Evolutionary conservation across 2,888 invertebrate species (phyloP), one percentile per base, ranked within the genome.

Genomic region (Oxytorus armatus): DNA sequence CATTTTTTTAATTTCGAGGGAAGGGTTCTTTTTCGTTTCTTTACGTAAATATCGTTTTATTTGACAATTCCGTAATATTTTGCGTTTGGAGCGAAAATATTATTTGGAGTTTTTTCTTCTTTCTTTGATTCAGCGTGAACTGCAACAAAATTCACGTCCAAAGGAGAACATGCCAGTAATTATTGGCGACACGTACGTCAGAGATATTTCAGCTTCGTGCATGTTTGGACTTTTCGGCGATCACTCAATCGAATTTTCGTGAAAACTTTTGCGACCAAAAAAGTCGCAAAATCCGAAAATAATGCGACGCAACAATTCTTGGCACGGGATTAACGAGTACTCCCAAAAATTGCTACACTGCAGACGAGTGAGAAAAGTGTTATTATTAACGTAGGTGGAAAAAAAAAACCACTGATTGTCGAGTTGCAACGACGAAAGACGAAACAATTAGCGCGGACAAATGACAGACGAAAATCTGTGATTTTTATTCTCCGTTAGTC

Each of bases 1-100:
- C 89, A 89, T 89, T 25, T 65, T 86, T 42, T 42, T 16, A 18
- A n/a, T 53, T 18, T n/a, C n/a, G n/a, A n/a, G n/a, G n/a, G n/a
- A n/a, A n/a, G n/a, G n/a, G n/a, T 25, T 66, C 11, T 42, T 39
- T 42, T 49, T 59, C 7, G 8, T 0, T 1, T 16, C 57, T 65
- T n/a, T 51, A n/a, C 16, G 3, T 21, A 4, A 16, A 51, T 23
- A 16, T n/a, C 16, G 5, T 0, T 53, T 21, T 21, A 18, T 63
- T 51, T 29, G 3, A 36, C 16, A 4, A 25, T 63, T 47, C 47
- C 29, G 63, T 23, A 21, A 18, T 39, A 23, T 1, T 47, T 51
- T 51, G 7, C 51, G 47, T 47, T n/a, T 14, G 18, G 23, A 8
- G 29, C 14, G 33, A 8, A 33, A 14, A 1, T 4, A 11, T 14